A percentile compares a stretch with the other conserved stretches of the same genome.
Evolutionary conservation across 2,888 invertebrate species (phyloP).

Genomic region (Papilio elwesi): DNA sequence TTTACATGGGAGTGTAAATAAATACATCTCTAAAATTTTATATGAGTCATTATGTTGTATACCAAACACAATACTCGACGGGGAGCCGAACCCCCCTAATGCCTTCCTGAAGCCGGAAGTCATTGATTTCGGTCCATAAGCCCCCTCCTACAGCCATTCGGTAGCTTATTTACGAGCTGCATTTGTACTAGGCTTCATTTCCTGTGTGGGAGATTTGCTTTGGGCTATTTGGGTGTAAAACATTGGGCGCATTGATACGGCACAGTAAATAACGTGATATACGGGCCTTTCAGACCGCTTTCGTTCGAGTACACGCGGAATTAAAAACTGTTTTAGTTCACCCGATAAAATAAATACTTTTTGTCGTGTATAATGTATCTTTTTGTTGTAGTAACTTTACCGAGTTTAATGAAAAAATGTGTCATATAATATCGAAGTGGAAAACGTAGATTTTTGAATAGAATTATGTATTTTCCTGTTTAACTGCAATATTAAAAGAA

Average conservation of each 20-base stretch:
- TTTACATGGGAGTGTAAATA: not conserved
- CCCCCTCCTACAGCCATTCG: constrained; percentile 32
- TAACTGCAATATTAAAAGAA: too few relatives aligned
- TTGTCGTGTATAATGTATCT: too few relatives aligned
- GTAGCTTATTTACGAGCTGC: constrained; percentile 40
- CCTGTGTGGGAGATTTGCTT: constrained; percentile 37
- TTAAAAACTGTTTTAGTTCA: constrained; percentile 7
- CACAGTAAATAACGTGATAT: constrained; percentile 29
- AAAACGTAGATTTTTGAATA: too few relatives aligned
- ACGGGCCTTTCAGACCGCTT: not conserved
- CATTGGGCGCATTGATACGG: constrained; percentile 25
- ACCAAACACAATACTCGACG: constrained; percentile 36
- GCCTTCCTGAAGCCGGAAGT: constrained; percentile 47
- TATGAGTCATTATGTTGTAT: constrained; percentile 34
- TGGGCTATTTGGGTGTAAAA: constrained; percentile 38
- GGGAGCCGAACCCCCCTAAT: constrained; percentile 40
- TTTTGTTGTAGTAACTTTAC: too few relatives aligned
- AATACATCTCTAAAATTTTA: constrained; percentile 23
- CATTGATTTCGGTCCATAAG: constrained; percentile 48
- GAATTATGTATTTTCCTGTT: too few relatives aligned
- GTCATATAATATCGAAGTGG: too few relatives aligned
- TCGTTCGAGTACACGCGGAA: not conserved
- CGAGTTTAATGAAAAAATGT: too few relatives aligned
- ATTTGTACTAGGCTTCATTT: constrained; percentile 41
- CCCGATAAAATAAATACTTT: too few relatives aligned